phyloP scores from a whole-genome alignment of 2,113 vertebrate genomes.

The Salvelinus sp. region DNA sequence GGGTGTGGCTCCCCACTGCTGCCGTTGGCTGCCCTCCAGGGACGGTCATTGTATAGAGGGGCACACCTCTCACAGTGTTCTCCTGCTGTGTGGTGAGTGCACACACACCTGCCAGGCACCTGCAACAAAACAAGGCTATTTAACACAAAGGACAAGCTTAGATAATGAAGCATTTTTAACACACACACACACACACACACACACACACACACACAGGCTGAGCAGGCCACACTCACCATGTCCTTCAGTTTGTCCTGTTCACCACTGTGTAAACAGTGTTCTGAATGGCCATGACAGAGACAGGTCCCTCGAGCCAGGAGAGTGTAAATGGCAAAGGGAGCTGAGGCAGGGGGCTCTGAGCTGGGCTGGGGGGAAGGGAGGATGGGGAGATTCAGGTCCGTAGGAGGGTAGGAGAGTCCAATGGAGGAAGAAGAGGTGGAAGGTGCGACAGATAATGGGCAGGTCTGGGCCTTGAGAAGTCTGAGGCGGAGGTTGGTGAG shows the following conservation, averaged over 20 bases:
- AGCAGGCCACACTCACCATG: constrained; percentile 51
- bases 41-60: constrained; percentile 79
- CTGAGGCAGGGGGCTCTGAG: constrained; percentile 68
- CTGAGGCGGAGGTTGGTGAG: constrained; percentile 84
- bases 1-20: constrained; percentile 81
- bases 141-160: neutral
- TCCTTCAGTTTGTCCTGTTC: constrained; percentile 31
- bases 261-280: constrained; percentile 73
- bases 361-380: constrained; percentile 3
- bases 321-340: constrained; percentile 82
- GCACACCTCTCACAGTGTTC: constrained; percentile 85
- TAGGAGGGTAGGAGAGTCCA: neutral
- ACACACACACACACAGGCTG: neutral
- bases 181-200: no score
- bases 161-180: no score
- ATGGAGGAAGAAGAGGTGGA: neutral
- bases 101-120: constrained; percentile 82
- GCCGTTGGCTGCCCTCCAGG: constrained; percentile 85
- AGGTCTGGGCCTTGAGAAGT: constrained; percentile 81
- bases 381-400: neutral
- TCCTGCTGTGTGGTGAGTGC: constrained; percentile 84
- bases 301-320: constrained; percentile 84
- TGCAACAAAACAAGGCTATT: constrained; percentile 49
- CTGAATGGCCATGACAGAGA: constrained; percentile 86
- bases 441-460: constrained; percentile 52